These are phyloP conservation scores for Callinectes sapidus DNA, from an alignment of 2,888 invertebrate genomes.

Conservation along the genomic window DNA sequence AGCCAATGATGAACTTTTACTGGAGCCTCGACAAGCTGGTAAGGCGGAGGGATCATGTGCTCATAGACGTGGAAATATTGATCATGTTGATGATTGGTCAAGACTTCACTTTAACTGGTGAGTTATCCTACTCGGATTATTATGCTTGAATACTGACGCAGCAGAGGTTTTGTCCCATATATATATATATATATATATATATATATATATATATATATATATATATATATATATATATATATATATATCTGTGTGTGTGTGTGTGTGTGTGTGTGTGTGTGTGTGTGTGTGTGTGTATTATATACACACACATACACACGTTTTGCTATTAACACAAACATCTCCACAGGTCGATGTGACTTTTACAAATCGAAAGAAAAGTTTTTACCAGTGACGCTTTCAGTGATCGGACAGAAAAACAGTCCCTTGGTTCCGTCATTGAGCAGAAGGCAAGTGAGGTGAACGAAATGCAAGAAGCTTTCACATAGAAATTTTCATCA, in stretches of 20 bases:
- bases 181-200: too few species aligned
- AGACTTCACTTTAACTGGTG: background rate
- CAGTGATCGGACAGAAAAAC: constrained; percentile 26
- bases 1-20: background rate
- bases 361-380: constrained; percentile 38
- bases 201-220: too few species aligned
- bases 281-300: too few species aligned
- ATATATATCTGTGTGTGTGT: too few species aligned
- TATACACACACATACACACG: too few species aligned
- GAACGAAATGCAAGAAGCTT: background rate
- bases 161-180: background rate
- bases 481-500: background rate
- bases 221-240: too few species aligned
- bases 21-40: constrained; percentile 6
- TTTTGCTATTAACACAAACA: background rate
- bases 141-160: background rate
- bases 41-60: background rate
- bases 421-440: constrained; percentile 37
- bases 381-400: constrained; percentile 22
- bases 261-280: too few species aligned
- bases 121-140: background rate
- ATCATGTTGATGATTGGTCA: background rate
- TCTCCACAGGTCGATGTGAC: constrained; percentile 37
- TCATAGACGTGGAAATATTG: background rate
- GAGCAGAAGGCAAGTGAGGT: background rate